phyloP scores from a whole-genome alignment of 2,888 invertebrate genomes.

The Mythimna lalbum region DNA sequence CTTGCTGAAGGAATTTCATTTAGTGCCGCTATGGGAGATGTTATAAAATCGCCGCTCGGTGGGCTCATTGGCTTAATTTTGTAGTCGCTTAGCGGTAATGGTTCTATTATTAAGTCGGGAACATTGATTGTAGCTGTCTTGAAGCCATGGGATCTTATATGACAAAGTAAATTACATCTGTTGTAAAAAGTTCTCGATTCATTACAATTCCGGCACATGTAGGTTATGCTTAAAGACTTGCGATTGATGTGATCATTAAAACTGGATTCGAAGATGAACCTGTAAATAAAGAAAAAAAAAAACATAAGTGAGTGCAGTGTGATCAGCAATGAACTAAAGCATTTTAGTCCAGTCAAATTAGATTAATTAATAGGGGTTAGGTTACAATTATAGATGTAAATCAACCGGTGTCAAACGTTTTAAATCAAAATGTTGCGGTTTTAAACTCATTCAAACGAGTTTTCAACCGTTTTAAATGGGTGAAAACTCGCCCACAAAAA shows the following conservation, averaged over 20 bases:
- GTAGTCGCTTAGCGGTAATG: slow-evolving; percentile 76
- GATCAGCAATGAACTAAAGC: not conserved
- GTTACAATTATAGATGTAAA: no score
- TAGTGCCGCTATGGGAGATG: slow-evolving; percentile 1
- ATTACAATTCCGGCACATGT: slow-evolving; percentile 81
- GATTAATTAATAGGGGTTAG: no score
- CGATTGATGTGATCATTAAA: slow-evolving; percentile 82
- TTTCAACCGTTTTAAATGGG: no score
- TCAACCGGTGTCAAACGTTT: no score
- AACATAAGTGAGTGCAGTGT: not conserved
- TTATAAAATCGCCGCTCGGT: slow-evolving; percentile 6
- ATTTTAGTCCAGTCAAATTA: no score
- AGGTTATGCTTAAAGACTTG: slow-evolving; percentile 84
- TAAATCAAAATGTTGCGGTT: no score
- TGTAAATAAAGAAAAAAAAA: slow-evolving; percentile 71
- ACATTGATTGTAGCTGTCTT: slow-evolving; percentile 87
- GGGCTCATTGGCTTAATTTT: slow-evolving; percentile 52
- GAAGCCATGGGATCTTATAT: slow-evolving; percentile 86
- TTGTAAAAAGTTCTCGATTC: slow-evolving; percentile 80
- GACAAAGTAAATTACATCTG: slow-evolving; percentile 86
- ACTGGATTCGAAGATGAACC: slow-evolving; percentile 83
- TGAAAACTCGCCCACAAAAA: no score
- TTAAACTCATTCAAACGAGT: no score
- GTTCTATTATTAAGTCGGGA: slow-evolving; percentile 82
- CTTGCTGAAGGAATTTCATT: slow-evolving; percentile 5